phyloP scores from a whole-genome alignment of 2,113 vertebrate species.

The Poeciliopsis turrubarensis region DNA sequence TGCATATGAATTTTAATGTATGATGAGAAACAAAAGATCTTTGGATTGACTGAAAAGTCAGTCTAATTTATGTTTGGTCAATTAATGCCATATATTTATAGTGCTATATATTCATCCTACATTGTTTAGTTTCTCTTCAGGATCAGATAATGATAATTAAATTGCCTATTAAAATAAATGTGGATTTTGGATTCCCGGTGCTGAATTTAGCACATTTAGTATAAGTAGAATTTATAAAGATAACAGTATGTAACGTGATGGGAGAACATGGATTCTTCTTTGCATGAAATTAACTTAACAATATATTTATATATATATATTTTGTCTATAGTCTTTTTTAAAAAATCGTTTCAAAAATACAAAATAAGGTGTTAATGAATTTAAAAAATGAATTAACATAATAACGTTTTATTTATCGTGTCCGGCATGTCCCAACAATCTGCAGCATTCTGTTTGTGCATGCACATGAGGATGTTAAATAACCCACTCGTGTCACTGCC shows the following conservation, averaged over 20 bases:
- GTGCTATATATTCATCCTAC: not conserved
- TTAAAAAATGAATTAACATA: not conserved
- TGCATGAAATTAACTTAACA: not conserved
- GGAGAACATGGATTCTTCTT: not conserved
- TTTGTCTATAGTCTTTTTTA: not conserved
- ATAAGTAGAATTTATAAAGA: not conserved
- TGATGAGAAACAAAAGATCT: not conserved
- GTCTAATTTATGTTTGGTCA: not conserved
- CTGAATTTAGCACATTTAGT: not conserved
- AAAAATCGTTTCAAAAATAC: not conserved
- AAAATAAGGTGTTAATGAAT: not conserved
- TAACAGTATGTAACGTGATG: not conserved
- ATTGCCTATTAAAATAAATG: not conserved
- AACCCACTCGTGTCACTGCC: conserved; percentile 29
- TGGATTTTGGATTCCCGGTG: not conserved
- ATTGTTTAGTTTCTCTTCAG: not conserved
- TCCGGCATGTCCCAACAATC: conserved; percentile 27
- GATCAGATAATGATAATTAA: not conserved
- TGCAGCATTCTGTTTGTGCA: conserved; percentile 71
- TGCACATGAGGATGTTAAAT: conserved; percentile 70
- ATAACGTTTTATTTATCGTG: conserved; percentile 1
- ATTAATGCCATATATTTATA: not conserved
- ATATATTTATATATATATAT: not conserved
- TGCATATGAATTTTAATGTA: not conserved
- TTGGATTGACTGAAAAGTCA: not conserved